These are phyloP conservation scores for Ibidorhyncha struthersii DNA, from an alignment of 2,113 vertebrate species.

Conservation along the genomic window DNA sequence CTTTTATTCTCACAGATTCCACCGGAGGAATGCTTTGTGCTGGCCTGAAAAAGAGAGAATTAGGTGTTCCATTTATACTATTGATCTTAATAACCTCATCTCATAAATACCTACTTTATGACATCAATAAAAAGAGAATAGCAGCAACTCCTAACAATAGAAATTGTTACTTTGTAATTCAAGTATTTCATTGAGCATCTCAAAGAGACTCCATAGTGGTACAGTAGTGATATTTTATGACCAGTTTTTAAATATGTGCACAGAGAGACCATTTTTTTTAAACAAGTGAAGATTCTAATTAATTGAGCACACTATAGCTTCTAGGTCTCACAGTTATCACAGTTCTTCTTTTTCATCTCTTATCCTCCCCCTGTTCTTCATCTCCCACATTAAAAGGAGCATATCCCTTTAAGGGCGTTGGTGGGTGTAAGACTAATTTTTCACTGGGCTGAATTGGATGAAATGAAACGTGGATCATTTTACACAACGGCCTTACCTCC, in stretches of 20 bases:
- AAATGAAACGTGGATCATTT: neutral
- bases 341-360: constrained; percentile 53
- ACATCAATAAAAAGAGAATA: constrained; percentile 72
- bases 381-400: constrained; percentile 2
- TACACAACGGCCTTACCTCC: neutral
- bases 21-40: constrained; percentile 65
- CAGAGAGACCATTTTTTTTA: constrained; percentile 57
- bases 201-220: constrained; percentile 38
- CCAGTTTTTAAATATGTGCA: constrained; percentile 43
- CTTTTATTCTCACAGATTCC: constrained; percentile 60
- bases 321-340: constrained; percentile 47
- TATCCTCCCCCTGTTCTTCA: constrained; percentile 6
- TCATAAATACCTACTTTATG: constrained; percentile 77
- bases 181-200: constrained; percentile 53
- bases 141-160: constrained; percentile 68
- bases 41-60: constrained; percentile 71
- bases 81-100: constrained; percentile 76
- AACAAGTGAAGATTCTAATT: constrained; percentile 69
- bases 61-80: constrained; percentile 74
- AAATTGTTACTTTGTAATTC: constrained; percentile 66
- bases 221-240: constrained; percentile 37
- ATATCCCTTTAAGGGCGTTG: constrained; percentile 27
- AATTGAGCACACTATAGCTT: constrained; percentile 61
- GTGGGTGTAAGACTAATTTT: constrained; percentile 49
- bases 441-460: neutral